Conservation (phyloP, 2,113 vertebrate genomes). For the Notarius lentiginosus region DNA sequence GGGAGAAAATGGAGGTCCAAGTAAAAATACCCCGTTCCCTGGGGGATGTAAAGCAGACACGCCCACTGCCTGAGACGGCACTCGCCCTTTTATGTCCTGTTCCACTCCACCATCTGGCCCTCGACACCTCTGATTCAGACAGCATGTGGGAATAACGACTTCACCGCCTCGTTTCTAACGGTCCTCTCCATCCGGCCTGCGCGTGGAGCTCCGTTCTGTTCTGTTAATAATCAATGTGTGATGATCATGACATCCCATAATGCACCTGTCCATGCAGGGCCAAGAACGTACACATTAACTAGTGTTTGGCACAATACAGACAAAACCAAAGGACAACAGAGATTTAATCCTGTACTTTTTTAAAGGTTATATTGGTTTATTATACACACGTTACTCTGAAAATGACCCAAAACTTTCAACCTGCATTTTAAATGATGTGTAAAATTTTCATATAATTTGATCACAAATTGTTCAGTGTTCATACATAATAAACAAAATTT, state of each 20-base stretch:
- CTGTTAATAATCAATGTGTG: not conserved
- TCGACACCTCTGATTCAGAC: constrained; percentile 43
- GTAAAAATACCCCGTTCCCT: not conserved
- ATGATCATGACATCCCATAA: not conserved
- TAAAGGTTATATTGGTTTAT: not conserved
- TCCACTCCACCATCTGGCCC: constrained; percentile 55
- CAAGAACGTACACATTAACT: not conserved
- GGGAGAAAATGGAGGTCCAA: not conserved
- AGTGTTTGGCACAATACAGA: not conserved
- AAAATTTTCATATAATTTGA: not conserved
- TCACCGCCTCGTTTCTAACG: not conserved
- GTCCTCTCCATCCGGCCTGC: not conserved
- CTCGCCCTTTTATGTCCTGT: constrained; percentile 24
- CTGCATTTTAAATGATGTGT: not conserved
- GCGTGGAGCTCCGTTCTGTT: not conserved
- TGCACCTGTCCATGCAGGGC: not conserved
- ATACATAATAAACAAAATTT: not conserved
- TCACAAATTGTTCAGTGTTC: not conserved
- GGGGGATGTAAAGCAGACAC: constrained; percentile 9
- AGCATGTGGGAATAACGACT: constrained; percentile 48
- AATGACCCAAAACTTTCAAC: not conserved
- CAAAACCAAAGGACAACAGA: not conserved
- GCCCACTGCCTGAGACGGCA: not conserved
- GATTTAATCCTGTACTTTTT: not conserved
- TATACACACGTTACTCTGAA: not conserved